Conservation (phyloP, 1,140 invertebrate genomes). For the Nymphalis io region DNA sequence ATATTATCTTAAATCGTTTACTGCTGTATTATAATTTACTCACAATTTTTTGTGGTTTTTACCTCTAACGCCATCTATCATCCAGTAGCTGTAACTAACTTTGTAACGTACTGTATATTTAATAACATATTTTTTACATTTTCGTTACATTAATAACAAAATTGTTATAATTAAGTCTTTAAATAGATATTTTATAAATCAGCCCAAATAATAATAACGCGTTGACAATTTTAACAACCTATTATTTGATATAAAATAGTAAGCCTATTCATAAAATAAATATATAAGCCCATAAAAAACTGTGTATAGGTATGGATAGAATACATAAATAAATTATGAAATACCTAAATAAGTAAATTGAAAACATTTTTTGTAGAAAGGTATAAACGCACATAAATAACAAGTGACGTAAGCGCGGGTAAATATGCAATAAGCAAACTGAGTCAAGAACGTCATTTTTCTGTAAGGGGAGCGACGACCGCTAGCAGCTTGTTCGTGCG, state of each 20-base stretch:
- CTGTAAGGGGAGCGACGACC: slow-evolving; percentile 68
- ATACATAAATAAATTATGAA: neutral
- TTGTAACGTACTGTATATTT: neutral
- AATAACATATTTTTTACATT: neutral
- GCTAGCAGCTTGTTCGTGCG: slow-evolving; percentile 50
- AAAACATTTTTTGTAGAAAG: slow-evolving; percentile 19
- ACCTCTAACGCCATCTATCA: slow-evolving; percentile 57
- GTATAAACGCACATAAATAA: slow-evolving; percentile 29
- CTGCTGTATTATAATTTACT: too few species aligned
- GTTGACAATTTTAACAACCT: neutral
- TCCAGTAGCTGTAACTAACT: slow-evolving; percentile 48
- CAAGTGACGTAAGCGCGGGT: slow-evolving; percentile 54
- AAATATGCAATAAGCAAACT: slow-evolving; percentile 69
- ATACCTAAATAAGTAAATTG: slow-evolving; percentile 37
- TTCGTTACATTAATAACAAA: neutral
- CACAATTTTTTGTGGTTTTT: too few species aligned
- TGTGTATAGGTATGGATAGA: too few species aligned
- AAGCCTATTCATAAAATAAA: too few species aligned
- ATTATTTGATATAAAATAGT: too few species aligned
- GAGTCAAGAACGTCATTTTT: slow-evolving; percentile 71
- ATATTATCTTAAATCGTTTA: too few species aligned
- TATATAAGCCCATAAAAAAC: too few species aligned
- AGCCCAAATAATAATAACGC: neutral
- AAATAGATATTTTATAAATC: too few species aligned
- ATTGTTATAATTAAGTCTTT: neutral